Percentiles rank a stretch among this genome's conserved stretches.
Evolutionary conservation across 2,888 invertebrate genomes (phyloP).

Genomic region (Agonopterix arenella): DNA sequence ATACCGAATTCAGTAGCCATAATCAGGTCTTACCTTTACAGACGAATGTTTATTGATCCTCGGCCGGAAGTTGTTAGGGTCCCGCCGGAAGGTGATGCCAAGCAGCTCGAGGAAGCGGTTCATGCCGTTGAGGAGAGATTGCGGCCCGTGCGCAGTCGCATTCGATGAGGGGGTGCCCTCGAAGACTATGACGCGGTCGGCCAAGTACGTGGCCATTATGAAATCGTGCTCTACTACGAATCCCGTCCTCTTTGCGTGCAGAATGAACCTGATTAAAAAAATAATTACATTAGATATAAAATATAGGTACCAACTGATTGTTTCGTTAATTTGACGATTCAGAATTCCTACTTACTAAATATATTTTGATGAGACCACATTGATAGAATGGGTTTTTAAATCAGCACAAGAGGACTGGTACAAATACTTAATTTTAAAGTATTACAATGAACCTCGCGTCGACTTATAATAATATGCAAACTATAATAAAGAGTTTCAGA

Average conservation of each 20-base stretch:
- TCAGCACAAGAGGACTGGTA: too few relatives aligned
- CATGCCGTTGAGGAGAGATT: constrained; percentile 97
- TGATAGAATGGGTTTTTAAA: too few relatives aligned
- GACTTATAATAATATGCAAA: too few relatives aligned
- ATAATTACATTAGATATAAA: not conserved
- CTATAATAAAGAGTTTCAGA: not conserved
- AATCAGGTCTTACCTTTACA: constrained; percentile 84
- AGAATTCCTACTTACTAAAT: too few relatives aligned
- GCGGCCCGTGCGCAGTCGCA: constrained; percentile 94
- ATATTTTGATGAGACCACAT: too few relatives aligned
- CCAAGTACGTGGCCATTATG: constrained; percentile 99
- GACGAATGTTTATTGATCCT: constrained; percentile 98
- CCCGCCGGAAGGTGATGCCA: constrained; percentile 98
- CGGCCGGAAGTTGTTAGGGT: constrained; percentile 99
- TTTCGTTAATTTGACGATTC: too few relatives aligned
- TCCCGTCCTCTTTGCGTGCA: constrained; percentile 99
- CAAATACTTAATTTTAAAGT: too few relatives aligned
- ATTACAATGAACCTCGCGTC: too few relatives aligned
- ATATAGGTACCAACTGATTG: not conserved
- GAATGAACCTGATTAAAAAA: constrained; percentile 83
- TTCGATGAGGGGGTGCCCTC: constrained; percentile 95
- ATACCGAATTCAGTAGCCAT: too few relatives aligned
- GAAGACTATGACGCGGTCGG: constrained; percentile 98
- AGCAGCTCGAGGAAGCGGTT: constrained; percentile 96
- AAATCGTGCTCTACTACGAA: constrained; percentile 99